phyloP scores from a whole-genome alignment of 2,113 vertebrate genomes.

The Cyprinodon brontotheroides region DNA sequence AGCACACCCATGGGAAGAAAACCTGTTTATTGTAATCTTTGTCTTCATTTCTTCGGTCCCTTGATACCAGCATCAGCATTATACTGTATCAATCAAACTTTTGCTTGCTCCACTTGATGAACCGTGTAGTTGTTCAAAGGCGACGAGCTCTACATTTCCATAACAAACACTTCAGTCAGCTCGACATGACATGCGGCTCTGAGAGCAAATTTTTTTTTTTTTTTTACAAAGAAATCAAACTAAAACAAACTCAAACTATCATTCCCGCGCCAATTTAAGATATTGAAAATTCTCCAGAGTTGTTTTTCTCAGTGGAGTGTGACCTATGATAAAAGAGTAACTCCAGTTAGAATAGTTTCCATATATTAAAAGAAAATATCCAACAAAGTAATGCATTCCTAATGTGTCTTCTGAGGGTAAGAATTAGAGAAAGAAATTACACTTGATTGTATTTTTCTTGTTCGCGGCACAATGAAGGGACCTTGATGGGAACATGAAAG shows the following conservation, averaged over 20 bases:
- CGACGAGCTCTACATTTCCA: background rate
- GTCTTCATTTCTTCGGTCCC: background rate
- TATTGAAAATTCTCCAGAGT: background rate
- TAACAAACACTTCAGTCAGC: background rate
- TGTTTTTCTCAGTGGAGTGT: background rate
- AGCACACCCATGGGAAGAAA: no score
- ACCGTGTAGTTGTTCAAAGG: background rate
- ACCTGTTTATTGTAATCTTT: no score
- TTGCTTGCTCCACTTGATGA: background rate
- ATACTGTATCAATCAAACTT: background rate
- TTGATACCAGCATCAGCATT: background rate
- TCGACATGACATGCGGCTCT: background rate
- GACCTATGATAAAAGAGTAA: background rate
- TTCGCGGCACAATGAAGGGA: slow-evolving; percentile 20
- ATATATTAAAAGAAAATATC: background rate
- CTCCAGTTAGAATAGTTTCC: background rate
- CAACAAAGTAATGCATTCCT: background rate
- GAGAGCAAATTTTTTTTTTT: background rate
- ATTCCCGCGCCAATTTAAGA: background rate
- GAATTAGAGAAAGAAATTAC: slow-evolving; percentile 3
- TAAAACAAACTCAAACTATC: background rate
- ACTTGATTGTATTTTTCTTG: slow-evolving; percentile 8
- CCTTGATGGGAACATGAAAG: slow-evolving; percentile 43
- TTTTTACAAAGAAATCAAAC: background rate
- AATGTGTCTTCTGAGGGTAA: background rate